Evolutionary conservation across 2,113 vertebrate species (phyloP), one percentile per base, ranked within the genome.

Genomic region (Murina feae): DNA sequence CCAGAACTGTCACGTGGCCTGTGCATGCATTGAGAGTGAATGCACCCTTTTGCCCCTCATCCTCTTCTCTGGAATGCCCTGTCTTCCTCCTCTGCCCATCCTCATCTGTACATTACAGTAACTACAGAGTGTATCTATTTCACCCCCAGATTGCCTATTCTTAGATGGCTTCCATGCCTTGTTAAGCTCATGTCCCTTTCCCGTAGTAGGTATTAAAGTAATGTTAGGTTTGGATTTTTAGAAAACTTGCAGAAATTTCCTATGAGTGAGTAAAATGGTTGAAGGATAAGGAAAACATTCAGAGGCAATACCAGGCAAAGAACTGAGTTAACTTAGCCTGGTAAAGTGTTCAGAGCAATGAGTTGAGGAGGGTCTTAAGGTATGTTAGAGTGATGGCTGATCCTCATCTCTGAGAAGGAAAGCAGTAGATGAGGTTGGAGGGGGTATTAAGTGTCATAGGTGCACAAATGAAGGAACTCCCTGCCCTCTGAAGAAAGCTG

Each of bases 181-280:
- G 21, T 78, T 88, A 42, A 63, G 72, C 72, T 69, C 79, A 55
- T 76, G 53, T 53, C 47, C 32, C 44, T 28, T 78, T 96, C 42
- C 49, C 17, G 32, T 25, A 79, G 23, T 53, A 85, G 35, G 6
- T 95, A n/a, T 60, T 93, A 82, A 83, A 82, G 71, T 66, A 65
- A 35, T 66, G 21, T 68, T 92, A 42, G 86, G 47, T 87, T 91
- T 87, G 60, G 85, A 23, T 94, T 94, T 4, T 16, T 89, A 58
- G 71, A 92, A 95, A 95, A 93, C 44, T 72, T 90, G 28, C 12
- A 39, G 35, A 79, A 44, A 6, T 0, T 86, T 74, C 32, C 58
- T 93, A 30, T 80, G 60, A 78, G 2, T 75, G 79, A 79, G 12
- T 53, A 42, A 91, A 89, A 90, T 66, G 8, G 44, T 35, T 79